Evolutionary conservation across 1,140 invertebrate species (phyloP).

Genomic region (Neoseiulus cucumeris): DNA sequence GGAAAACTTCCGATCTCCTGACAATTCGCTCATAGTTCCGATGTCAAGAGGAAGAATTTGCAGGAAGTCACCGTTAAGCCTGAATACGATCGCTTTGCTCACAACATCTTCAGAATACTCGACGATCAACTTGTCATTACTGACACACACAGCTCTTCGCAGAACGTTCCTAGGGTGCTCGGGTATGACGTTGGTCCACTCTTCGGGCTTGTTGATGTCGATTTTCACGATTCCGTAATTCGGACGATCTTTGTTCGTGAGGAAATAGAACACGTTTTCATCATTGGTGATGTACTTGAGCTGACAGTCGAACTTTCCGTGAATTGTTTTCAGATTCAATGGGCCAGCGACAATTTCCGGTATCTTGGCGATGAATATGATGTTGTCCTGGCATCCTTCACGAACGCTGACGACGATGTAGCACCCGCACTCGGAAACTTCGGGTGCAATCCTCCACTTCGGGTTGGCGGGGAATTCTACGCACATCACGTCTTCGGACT

Average conservation of each 20-base stretch:
- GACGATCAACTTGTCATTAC: conserved; percentile 64
- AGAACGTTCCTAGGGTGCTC: conserved; percentile 72
- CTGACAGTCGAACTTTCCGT: conserved; percentile 77
- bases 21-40: conserved; percentile 61
- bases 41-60: conserved; percentile 56
- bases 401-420: conserved; percentile 57
- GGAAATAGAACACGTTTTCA: conserved; percentile 58
- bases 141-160: conserved; percentile 62
- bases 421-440: conserved; percentile 63
- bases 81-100: conserved; percentile 64
- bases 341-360: conserved; percentile 37
- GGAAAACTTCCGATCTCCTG: conserved; percentile 57
- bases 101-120: conserved; percentile 80
- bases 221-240: conserved; percentile 73
- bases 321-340: conserved; percentile 46
- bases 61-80: conserved; percentile 49
- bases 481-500: conserved; percentile 66
- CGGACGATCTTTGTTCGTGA: conserved; percentile 79
- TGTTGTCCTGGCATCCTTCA: conserved; percentile 68
- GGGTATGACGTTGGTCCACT: conserved; percentile 57
- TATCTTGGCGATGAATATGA: conserved; percentile 60
- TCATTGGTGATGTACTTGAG: conserved; percentile 88
- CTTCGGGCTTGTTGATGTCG: conserved; percentile 48
- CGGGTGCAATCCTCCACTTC: conserved; percentile 59
- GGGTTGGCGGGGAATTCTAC: conserved; percentile 81